Evolutionary conservation across 1,140 invertebrate genomes (phyloP).

Genomic region (roundworm (Caenorhabditis elegans)): DNA sequence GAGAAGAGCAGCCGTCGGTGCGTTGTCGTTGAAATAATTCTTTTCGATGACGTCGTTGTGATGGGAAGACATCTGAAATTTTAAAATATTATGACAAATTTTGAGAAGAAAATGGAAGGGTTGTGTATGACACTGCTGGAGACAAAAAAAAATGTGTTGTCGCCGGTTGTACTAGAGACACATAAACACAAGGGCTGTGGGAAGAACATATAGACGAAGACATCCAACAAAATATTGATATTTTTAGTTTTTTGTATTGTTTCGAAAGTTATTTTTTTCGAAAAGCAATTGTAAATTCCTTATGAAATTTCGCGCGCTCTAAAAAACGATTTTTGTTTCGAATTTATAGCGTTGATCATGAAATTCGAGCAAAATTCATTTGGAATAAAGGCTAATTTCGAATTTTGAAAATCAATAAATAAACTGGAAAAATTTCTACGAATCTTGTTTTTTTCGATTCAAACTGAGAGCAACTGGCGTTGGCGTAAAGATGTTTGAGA

Average conservation of each 20-base stretch:
- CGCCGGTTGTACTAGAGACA: background rate
- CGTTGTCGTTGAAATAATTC: background rate
- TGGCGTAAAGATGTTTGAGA: constrained; percentile 7
- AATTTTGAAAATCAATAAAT: background rate
- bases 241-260: background rate
- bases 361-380: too few relatives aligned
- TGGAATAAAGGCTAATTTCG: too few relatives aligned
- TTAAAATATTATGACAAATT: background rate
- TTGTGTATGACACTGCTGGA: background rate
- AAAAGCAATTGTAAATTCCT: background rate
- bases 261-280: background rate
- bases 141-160: background rate
- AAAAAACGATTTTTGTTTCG: too few relatives aligned
- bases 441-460: too few relatives aligned
- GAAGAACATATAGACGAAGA: background rate
- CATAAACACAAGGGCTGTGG: background rate
- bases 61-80: constrained; percentile 3
- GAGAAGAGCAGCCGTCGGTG: background rate
- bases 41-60: constrained; percentile 22
- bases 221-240: background rate
- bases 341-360: too few relatives aligned
- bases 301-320: too few relatives aligned
- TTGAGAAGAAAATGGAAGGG: background rate
- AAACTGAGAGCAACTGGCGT: background rate
- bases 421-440: too few relatives aligned